These are phyloP conservation scores for Muschampia plurimacula DNA, from an alignment of 2,888 invertebrate genomes.

Conservation along the genomic window DNA sequence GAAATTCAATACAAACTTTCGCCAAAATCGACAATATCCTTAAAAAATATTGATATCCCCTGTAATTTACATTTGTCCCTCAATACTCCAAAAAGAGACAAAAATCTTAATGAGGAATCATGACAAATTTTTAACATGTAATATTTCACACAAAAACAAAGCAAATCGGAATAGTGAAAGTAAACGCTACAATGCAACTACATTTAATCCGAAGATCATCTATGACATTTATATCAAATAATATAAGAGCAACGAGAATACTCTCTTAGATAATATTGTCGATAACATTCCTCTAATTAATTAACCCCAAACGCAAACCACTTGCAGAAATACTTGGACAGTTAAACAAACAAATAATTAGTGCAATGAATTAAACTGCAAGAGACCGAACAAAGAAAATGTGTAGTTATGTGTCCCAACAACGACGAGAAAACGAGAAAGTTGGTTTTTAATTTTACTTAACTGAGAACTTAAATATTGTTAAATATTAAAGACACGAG, in stretches of 20 bases:
- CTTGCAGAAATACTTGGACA: conserved; percentile 29
- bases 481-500: too few relatives aligned
- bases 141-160: background rate
- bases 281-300: conserved; percentile 26
- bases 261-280: conserved; percentile 25
- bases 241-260: conserved; percentile 1
- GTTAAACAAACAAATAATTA: conserved; percentile 36
- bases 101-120: too few relatives aligned
- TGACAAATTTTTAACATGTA: too few relatives aligned
- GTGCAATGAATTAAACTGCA: conserved; percentile 34
- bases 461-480: too few relatives aligned
- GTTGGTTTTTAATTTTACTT: too few relatives aligned
- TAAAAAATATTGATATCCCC: too few relatives aligned
- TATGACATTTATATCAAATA: background rate
- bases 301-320: conserved; percentile 23
- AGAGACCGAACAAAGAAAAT: conserved; percentile 35
- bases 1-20: too few relatives aligned
- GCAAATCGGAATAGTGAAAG: background rate
- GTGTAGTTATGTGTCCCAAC: background rate
- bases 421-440: background rate
- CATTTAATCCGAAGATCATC: background rate
- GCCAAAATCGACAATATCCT: too few relatives aligned
- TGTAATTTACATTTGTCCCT: too few relatives aligned
- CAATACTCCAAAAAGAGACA: too few relatives aligned
- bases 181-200: background rate